These are phyloP conservation scores for Nyctereutes procyonoides DNA, from an alignment of 2,113 vertebrate genomes.

Conservation along the genomic window DNA sequence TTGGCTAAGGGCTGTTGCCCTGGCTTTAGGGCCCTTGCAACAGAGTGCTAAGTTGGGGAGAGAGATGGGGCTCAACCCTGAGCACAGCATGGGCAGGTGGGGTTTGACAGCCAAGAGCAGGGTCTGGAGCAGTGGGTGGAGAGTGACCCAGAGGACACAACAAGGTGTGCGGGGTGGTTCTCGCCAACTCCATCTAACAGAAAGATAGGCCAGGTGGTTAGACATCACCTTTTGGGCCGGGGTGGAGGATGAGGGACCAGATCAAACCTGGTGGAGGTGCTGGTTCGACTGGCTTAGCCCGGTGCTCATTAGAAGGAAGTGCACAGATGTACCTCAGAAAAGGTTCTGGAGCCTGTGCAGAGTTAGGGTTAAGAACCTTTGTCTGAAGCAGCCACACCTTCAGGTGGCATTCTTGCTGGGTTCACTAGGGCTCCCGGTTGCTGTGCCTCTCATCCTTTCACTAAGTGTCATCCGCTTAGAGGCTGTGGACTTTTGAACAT, in stretches of 20 bases:
- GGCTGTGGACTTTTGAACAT: neutral
- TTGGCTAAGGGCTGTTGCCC: neutral
- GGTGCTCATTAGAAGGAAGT: neutral
- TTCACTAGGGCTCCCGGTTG: neutral
- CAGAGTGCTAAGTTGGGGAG: neutral
- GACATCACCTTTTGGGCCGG: fast-evolving
- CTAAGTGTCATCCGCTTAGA: neutral
- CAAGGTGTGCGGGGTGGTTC: neutral
- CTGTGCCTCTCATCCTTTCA: neutral
- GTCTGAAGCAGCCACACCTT: neutral
- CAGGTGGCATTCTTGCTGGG: neutral
- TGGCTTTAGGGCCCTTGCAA: neutral
- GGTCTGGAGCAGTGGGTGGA: neutral
- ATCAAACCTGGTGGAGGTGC: no score
- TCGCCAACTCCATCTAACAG: neutral
- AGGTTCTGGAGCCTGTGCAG: neutral
- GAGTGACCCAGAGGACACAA: neutral
- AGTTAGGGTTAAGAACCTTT: neutral
- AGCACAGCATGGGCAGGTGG: neutral
- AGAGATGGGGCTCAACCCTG: neutral
- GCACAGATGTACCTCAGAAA: neutral
- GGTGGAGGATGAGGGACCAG: neutral
- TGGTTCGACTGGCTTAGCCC: neutral
- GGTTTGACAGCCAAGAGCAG: neutral
- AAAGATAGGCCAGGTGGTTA: neutral